These are phyloP conservation scores for Pterostichus madidus DNA, from an alignment of 2,888 invertebrate species.

Conservation along the genomic window DNA sequence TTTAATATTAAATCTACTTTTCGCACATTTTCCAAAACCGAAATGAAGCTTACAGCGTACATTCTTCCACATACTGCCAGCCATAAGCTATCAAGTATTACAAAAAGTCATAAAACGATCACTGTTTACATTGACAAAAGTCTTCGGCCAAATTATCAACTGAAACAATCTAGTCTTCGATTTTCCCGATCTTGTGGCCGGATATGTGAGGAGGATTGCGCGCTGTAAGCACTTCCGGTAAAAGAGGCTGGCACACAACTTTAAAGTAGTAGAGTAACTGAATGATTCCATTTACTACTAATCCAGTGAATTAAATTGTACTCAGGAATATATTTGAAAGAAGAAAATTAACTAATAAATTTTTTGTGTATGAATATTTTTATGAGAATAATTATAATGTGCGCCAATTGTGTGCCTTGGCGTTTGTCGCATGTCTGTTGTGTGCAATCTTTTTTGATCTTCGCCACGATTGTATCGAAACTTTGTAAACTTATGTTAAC, in stretches of 20 bases:
- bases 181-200: slow-evolving; percentile 19
- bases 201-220: slow-evolving; percentile 21
- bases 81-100: slow-evolving; percentile 28
- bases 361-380: slow-evolving; percentile 66
- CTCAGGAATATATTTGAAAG: slow-evolving; percentile 62
- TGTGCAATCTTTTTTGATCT: slow-evolving; percentile 62
- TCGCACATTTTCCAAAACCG: slow-evolving; percentile 59
- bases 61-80: slow-evolving; percentile 15
- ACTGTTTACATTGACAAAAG: slow-evolving; percentile 2
- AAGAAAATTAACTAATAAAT: slow-evolving; percentile 59
- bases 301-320: slow-evolving; percentile 65
- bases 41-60: slow-evolving; percentile 10
- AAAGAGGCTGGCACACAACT: slow-evolving; percentile 59
- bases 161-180: slow-evolving; percentile 54
- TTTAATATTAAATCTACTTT: slow-evolving; percentile 58
- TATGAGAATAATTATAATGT: slow-evolving; percentile 61
- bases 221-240: slow-evolving; percentile 32
- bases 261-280: slow-evolving; percentile 47
- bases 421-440: slow-evolving; percentile 64
- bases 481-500: slow-evolving; percentile 43
- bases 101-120: background rate
- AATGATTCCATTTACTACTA: slow-evolving; percentile 64
- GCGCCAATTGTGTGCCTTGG: slow-evolving; percentile 64
- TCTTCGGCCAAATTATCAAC: slow-evolving; percentile 30
- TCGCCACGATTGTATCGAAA: slow-evolving; percentile 63